Percentiles rank a stretch among this genome's conserved stretches.
Evolutionary conservation across 2,797 vertebrate genomes (phyloP).

Genomic region (Psittacula derbiana): DNA sequence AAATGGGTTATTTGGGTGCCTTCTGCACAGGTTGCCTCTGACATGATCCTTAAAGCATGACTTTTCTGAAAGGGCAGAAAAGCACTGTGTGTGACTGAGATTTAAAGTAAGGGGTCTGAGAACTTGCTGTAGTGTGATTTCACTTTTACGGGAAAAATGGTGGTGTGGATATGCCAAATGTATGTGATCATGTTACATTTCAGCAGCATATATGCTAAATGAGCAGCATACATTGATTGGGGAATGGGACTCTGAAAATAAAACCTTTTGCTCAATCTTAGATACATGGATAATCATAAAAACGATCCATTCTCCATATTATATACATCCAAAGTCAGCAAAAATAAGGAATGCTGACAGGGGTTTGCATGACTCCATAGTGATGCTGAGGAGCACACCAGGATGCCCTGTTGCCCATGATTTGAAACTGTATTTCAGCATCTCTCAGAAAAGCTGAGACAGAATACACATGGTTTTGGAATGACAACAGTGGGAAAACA

Average conservation of each 20-base stretch:
- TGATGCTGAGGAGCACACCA: neutral
- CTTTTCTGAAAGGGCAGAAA: neutral
- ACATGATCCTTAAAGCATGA: neutral
- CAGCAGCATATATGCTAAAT: neutral
- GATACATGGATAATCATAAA: neutral
- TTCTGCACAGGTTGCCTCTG: neutral
- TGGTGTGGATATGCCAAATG: neutral
- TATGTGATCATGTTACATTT: neutral
- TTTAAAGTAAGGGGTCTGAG: neutral
- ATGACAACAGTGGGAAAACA: neutral
- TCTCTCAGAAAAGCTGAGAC: neutral
- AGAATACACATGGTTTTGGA: neutral
- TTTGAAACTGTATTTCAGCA: slow-evolving; percentile 11
- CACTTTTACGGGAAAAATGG: neutral
- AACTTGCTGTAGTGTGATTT: neutral
- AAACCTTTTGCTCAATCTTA: neutral
- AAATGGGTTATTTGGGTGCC: neutral
- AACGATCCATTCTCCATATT: neutral
- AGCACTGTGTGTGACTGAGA: neutral
- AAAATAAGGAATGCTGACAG: neutral
- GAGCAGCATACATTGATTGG: neutral
- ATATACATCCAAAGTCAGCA: neutral
- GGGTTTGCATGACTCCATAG: neutral
- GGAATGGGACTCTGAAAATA: neutral
- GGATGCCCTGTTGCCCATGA: neutral